Percentiles rank a stretch among this genome's conserved stretches.
These are phyloP conservation scores for Lampris megalopsis DNA, from an alignment of 2,113 vertebrate genomes.

Conservation along the genomic window DNA sequence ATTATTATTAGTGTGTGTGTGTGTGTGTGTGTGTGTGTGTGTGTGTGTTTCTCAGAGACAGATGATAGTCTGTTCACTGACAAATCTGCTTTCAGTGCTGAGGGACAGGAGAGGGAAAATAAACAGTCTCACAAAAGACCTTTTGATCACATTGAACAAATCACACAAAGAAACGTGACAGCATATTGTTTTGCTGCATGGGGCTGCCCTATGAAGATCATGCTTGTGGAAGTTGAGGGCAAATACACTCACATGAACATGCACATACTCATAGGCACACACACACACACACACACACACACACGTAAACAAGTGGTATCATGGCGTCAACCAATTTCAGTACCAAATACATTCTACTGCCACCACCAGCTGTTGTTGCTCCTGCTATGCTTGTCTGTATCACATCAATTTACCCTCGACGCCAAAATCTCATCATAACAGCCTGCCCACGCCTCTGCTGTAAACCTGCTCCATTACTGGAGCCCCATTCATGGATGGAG, in stretches of 20 bases:
- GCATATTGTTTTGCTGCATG: not conserved
- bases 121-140: too few relatives aligned
- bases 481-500: too few relatives aligned
- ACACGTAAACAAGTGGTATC: too few relatives aligned
- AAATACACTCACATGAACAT: not conserved
- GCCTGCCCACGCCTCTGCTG: too few relatives aligned
- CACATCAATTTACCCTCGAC: too few relatives aligned
- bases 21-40: not conserved
- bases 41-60: constrained; percentile 1
- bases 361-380: too few relatives aligned
- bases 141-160: not conserved
- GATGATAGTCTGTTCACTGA: not conserved
- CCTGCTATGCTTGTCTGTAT: too few relatives aligned
- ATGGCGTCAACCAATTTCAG: too few relatives aligned
- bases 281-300: not conserved
- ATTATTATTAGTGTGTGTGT: not conserved
- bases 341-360: too few relatives aligned
- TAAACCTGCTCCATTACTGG: too few relatives aligned
- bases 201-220: not conserved
- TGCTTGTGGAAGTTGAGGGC: too few relatives aligned
- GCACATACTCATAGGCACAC: constrained; percentile 1
- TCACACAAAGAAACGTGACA: not conserved
- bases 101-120: not conserved
- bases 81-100: not conserved
- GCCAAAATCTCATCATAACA: too few relatives aligned